These are phyloP conservation scores for Ochropleura plecta DNA, from an alignment of 2,888 invertebrate species.

Conservation along the genomic window DNA sequence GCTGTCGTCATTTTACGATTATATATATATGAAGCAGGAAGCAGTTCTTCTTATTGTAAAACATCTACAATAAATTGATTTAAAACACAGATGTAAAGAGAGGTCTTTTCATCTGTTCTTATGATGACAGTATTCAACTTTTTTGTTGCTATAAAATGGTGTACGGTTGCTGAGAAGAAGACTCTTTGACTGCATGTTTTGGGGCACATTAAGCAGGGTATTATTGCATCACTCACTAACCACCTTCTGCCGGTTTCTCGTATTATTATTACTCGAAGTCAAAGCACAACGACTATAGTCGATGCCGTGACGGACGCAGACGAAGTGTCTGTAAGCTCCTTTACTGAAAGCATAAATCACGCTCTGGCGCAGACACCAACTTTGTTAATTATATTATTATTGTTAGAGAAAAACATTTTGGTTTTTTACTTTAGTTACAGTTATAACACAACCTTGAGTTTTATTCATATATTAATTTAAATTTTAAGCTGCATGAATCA, in stretches of 20 bases:
- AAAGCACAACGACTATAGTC: too few species aligned
- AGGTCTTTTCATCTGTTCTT: too few species aligned
- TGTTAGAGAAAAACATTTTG: constrained; percentile 40
- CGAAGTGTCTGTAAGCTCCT: not conserved
- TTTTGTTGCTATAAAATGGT: not conserved
- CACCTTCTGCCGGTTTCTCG: not conserved
- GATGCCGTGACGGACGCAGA: not conserved
- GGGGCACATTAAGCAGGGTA: too few species aligned
- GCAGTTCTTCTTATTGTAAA: not conserved
- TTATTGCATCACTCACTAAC: not conserved
- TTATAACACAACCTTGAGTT: constrained; percentile 21
- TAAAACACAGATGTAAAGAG: too few species aligned
- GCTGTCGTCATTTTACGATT: not conserved
- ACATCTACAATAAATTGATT: not conserved
- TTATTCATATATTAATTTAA: constrained; percentile 35
- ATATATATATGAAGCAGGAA: not conserved
- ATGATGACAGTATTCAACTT: too few species aligned
- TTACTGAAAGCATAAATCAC: constrained; percentile 11
- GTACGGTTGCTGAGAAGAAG: not conserved
- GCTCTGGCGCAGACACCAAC: constrained; percentile 29
- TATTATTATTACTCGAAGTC: not conserved
- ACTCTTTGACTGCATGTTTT: too few species aligned
- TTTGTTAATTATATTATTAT: constrained; percentile 39
- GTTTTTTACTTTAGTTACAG: constrained; percentile 24
- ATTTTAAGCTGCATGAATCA: constrained; percentile 33